Evolutionary conservation across 2,113 vertebrate genomes (phyloP).

Genomic region (Ornithorhynchus anatinus): DNA sequence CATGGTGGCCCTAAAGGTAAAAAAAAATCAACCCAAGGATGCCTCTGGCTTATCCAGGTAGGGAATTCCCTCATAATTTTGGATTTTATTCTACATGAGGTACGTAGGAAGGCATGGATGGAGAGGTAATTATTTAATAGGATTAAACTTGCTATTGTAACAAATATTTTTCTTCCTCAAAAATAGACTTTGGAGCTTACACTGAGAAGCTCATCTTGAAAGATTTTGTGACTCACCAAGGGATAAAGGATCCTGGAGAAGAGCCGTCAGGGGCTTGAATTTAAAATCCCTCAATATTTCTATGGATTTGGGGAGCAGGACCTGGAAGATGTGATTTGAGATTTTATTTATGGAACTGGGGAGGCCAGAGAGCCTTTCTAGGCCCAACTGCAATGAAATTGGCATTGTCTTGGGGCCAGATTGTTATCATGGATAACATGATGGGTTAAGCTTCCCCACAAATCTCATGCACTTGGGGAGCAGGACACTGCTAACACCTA

Average conservation of each 20-base stretch:
- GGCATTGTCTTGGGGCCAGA: constrained; percentile 13
- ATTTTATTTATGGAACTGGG: not conserved
- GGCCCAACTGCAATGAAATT: constrained; percentile 16
- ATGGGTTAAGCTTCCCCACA: no score
- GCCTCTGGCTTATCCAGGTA: not conserved
- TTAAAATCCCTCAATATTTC: not conserved
- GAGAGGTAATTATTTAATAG: not conserved
- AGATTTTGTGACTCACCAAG: not conserved
- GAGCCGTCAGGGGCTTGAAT: not conserved
- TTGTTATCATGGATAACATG: not conserved
- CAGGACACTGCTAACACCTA: no score
- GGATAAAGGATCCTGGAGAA: not conserved
- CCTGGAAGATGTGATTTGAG: not conserved
- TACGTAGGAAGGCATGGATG: not conserved
- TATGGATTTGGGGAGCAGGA: not conserved
- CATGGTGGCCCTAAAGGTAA: not conserved
- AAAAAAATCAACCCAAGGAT: not conserved
- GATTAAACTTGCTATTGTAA: not conserved
- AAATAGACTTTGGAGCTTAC: not conserved
- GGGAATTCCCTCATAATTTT: not conserved
- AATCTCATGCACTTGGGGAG: not conserved
- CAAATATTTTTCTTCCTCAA: not conserved
- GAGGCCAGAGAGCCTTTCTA: not conserved
- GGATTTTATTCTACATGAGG: not conserved
- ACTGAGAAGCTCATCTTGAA: not conserved